These are phyloP conservation scores for Platycnemis pennipes DNA, from an alignment of 2,888 invertebrate genomes.

Conservation along the genomic window DNA sequence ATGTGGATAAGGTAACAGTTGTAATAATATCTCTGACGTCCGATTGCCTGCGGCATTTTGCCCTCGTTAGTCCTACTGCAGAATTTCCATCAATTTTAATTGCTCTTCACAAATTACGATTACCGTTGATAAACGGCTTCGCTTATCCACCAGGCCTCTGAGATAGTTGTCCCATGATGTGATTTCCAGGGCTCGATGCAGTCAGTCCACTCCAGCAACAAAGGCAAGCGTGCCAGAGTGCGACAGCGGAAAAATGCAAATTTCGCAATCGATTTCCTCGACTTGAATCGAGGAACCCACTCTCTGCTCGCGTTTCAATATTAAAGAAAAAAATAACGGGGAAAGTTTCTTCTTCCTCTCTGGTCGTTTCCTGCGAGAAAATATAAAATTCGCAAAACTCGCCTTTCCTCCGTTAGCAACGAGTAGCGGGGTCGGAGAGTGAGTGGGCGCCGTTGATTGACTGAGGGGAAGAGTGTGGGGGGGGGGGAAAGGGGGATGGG, in stretches of 20 bases:
- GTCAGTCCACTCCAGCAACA: background rate
- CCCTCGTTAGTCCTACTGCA: no score
- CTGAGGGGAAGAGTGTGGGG: background rate
- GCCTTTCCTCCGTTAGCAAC: background rate
- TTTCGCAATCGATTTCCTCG: background rate
- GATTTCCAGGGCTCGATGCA: background rate
- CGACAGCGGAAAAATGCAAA: background rate
- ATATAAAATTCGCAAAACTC: background rate
- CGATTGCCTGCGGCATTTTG: no score
- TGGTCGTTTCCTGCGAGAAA: background rate
- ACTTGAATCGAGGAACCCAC: background rate
- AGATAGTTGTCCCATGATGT: background rate
- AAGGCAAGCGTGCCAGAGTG: background rate
- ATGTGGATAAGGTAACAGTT: no score
- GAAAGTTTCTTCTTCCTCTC: background rate
- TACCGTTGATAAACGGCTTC: background rate
- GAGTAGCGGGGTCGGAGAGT: background rate
- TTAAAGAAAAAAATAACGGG: conserved; percentile 7
- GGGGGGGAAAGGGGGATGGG: background rate
- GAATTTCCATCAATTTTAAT: background rate
- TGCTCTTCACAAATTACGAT: background rate
- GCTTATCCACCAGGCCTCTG: background rate
- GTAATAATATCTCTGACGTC: no score
- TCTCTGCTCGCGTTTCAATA: conserved; percentile 8
- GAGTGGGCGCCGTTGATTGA: background rate